A percentile compares a stretch with the other conserved stretches of the same genome.
Conservation (phyloP, 2,797 vertebrate genomes). For the Pogonophryne albipinna region DNA sequence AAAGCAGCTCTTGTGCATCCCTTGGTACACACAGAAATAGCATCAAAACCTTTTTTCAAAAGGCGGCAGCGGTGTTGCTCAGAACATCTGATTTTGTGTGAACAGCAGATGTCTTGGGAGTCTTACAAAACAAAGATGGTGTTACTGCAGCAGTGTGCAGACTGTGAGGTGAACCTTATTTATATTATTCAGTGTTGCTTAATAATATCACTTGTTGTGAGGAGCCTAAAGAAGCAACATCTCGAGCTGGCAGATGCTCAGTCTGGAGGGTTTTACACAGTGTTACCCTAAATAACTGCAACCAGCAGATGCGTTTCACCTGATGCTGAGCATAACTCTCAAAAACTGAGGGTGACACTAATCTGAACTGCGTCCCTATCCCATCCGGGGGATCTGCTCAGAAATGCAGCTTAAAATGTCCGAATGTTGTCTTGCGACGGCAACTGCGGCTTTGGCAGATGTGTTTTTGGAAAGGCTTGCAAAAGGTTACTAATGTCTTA, state of each 20-base stretch:
- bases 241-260: slow-evolving; percentile 52
- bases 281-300: slow-evolving; percentile 65
- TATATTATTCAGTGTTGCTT: slow-evolving; percentile 69
- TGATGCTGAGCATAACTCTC: slow-evolving; percentile 38
- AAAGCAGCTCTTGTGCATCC: slow-evolving; percentile 12
- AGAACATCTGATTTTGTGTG: slow-evolving; percentile 65
- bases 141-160: slow-evolving; percentile 48
- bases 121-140: slow-evolving; percentile 53
- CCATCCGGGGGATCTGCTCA: slow-evolving; percentile 7
- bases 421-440: not conserved
- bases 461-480: not conserved
- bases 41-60: slow-evolving; percentile 28
- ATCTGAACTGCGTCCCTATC: not conserved
- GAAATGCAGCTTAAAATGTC: slow-evolving; percentile 3
- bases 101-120: slow-evolving; percentile 65
- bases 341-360: slow-evolving; percentile 28
- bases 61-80: slow-evolving; percentile 31
- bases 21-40: slow-evolving; percentile 36
- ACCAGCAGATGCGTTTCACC: slow-evolving; percentile 56
- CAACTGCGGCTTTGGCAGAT: not conserved
- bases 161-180: slow-evolving; percentile 43
- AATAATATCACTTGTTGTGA: slow-evolving; percentile 50
- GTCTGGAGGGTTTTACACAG: slow-evolving; percentile 54
- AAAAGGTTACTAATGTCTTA: not conserved
- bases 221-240: slow-evolving; percentile 51